phyloP scores from a whole-genome alignment of 2,888 invertebrate species.

The Smittia sp. region DNA sequence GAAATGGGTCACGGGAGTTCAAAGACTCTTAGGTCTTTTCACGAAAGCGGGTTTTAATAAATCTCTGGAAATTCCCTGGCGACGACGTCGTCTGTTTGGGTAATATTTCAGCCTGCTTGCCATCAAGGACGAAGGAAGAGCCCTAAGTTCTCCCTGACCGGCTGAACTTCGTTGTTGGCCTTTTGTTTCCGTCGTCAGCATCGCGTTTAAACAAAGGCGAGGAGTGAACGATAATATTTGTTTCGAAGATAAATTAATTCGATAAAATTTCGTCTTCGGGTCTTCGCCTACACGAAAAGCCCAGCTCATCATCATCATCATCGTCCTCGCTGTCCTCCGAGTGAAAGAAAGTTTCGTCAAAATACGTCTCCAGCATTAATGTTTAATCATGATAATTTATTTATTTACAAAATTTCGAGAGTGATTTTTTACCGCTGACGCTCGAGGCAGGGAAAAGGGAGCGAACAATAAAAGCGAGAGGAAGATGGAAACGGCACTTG shows the following conservation, averaged over 20 bases:
- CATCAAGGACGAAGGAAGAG: too few relatives aligned
- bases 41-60: background rate
- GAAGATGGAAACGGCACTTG: background rate
- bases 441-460: background rate
- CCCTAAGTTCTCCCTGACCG: background rate
- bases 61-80: background rate
- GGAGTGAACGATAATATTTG: background rate
- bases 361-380: background rate
- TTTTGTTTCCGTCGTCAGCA: background rate
- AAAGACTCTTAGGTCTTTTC: background rate
- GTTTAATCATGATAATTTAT: background rate
- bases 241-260: constrained; percentile 20
- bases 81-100: too few relatives aligned
- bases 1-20: background rate
- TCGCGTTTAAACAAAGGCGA: background rate
- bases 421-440: background rate
- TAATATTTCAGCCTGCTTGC: too few relatives aligned
- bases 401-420: background rate
- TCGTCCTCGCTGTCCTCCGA: background rate
- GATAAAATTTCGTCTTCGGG: background rate
- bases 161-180: background rate
- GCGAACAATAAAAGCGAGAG: background rate
- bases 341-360: background rate
- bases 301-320: background rate
- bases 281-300: background rate